Conservation (phyloP, 2,113 vertebrate species). For the Australoheros scitulus region DNA sequence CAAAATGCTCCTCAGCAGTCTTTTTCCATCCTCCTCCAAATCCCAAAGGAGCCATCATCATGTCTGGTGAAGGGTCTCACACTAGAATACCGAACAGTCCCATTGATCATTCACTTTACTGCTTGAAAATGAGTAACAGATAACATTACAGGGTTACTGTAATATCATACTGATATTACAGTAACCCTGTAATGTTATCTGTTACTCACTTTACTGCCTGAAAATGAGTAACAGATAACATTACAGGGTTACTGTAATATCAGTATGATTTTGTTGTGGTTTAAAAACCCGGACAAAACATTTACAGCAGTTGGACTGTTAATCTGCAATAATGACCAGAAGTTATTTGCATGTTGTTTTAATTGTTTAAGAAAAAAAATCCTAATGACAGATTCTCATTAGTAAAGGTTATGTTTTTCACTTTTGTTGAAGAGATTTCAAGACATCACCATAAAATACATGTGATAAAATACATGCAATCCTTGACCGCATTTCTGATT, state of each 20-base stretch:
- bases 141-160: not conserved
- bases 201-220: conserved; percentile 38
- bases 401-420: not conserved
- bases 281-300: not conserved
- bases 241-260: conserved; percentile 13
- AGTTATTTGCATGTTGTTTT: not conserved
- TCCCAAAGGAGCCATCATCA: conserved; percentile 65
- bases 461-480: not conserved
- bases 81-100: conserved; percentile 61
- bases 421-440: not conserved
- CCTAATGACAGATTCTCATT: not conserved
- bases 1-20: conserved; percentile 47
- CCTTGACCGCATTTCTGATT: not conserved
- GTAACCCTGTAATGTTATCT: too few species aligned
- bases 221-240: conserved; percentile 17
- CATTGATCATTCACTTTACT: conserved; percentile 48
- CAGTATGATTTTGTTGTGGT: not conserved
- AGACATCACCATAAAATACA: not conserved
- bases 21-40: conserved; percentile 52
- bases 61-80: conserved; percentile 53
- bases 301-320: not conserved
- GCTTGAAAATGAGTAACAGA: conserved; percentile 27
- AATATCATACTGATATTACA: too few species aligned
- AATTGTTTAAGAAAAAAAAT: not conserved
- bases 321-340: not conserved